Evolutionary conservation across 2,797 vertebrate genomes (phyloP).

Genomic region (Pseudochaenichthys georgianus): DNA sequence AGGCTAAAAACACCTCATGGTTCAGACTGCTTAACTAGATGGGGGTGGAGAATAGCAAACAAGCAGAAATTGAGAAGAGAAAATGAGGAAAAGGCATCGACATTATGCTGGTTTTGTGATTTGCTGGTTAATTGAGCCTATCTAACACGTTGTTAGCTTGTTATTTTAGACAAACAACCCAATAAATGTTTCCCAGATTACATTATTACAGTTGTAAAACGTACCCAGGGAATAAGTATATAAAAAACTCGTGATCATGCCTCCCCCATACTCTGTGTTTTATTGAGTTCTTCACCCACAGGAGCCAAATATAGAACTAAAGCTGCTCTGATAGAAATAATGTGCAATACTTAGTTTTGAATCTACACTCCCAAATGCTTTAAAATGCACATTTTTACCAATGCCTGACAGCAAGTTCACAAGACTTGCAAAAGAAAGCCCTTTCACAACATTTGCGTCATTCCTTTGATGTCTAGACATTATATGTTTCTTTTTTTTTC

Average conservation of each 20-base stretch:
- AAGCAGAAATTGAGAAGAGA: slow-evolving; percentile 45
- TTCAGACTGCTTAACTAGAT: slow-evolving; percentile 44
- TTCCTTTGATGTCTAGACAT: slow-evolving; percentile 80
- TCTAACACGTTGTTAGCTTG: slow-evolving; percentile 68
- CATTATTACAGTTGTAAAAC: slow-evolving; percentile 79
- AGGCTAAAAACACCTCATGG: slow-evolving; percentile 37
- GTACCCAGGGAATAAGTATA: slow-evolving; percentile 68
- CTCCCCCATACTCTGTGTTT: slow-evolving; percentile 67
- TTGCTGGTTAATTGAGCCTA: slow-evolving; percentile 75
- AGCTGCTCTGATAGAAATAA: slow-evolving; percentile 68
- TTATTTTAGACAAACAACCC: slow-evolving; percentile 79
- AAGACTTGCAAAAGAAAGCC: slow-evolving; percentile 77
- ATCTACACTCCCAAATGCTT: slow-evolving; percentile 65
- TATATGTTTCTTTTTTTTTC: slow-evolving; percentile 56
- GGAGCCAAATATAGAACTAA: slow-evolving; percentile 73
- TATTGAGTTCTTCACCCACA: slow-evolving; percentile 70
- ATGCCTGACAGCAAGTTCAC: slow-evolving; percentile 76
- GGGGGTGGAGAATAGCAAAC: slow-evolving; percentile 41
- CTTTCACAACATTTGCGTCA: slow-evolving; percentile 85
- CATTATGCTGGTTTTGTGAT: slow-evolving; percentile 57
- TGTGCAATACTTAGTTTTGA: slow-evolving; percentile 69
- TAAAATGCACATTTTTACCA: slow-evolving; percentile 73
- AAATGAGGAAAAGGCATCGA: slow-evolving; percentile 46
- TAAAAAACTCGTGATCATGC: slow-evolving; percentile 58
- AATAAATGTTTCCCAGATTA: slow-evolving; percentile 78